These are phyloP conservation scores for Alloscopus bannaensis DNA, from an alignment of 2,888 invertebrate genomes.

Conservation along the genomic window DNA sequence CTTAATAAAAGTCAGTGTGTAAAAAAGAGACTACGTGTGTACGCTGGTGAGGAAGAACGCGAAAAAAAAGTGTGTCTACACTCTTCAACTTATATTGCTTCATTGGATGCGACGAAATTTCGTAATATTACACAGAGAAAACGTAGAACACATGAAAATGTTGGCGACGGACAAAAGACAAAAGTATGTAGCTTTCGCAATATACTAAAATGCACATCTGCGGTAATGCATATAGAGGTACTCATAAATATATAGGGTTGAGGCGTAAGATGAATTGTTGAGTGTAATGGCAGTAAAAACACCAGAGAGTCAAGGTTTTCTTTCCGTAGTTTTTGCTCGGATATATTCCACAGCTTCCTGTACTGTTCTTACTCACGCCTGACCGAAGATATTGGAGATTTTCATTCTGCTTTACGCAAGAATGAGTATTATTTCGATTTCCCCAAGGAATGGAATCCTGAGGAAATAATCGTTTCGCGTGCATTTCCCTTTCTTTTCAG, in stretches of 20 bases:
- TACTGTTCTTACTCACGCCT: slow-evolving; percentile 47
- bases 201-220: too few species aligned
- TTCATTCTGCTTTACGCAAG: slow-evolving; percentile 62
- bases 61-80: too few species aligned
- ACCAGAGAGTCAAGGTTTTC: slow-evolving; percentile 1
- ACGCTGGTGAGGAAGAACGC: background rate
- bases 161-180: too few species aligned
- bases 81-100: slow-evolving; percentile 16
- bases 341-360: slow-evolving; percentile 28
- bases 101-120: slow-evolving; percentile 47
- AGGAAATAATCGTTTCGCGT: slow-evolving; percentile 58
- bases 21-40: slow-evolving; percentile 1
- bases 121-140: slow-evolving; percentile 13
- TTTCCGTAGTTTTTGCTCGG: slow-evolving; percentile 7
- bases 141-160: too few species aligned
- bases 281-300: slow-evolving; percentile 7
- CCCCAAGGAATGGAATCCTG: slow-evolving; percentile 42
- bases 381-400: slow-evolving; percentile 64
- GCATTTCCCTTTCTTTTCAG: slow-evolving; percentile 23
- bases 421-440: slow-evolving; percentile 61
- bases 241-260: too few species aligned
- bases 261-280: too few species aligned
- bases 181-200: too few species aligned
- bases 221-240: too few species aligned
- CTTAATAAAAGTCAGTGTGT: slow-evolving; percentile 56